phyloP scores from a whole-genome alignment of 2,113 vertebrate genomes.

The Zosterops borbonicus region DNA sequence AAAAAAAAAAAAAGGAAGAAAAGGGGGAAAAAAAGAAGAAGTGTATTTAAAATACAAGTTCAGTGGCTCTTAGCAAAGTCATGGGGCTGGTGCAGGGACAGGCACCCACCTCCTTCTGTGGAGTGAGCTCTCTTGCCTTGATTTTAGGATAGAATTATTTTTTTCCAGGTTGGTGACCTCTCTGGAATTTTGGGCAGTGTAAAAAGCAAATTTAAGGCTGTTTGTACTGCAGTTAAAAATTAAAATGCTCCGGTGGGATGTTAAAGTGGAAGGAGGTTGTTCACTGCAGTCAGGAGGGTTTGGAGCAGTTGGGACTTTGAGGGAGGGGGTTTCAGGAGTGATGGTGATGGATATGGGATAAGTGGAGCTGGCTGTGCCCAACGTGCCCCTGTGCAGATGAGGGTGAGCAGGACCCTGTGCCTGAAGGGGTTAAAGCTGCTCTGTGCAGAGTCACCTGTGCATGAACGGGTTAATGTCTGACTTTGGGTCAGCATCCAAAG shows the following conservation, averaged over 20 bases:
- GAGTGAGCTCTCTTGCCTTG: not conserved
- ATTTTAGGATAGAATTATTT: not conserved
- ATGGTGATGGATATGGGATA: rapidly evolving
- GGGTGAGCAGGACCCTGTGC: not conserved
- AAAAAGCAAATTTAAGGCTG: not conserved
- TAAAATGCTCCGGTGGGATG: not conserved
- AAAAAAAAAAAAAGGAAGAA: no score
- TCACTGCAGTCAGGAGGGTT: not conserved
- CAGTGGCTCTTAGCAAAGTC: not conserved
- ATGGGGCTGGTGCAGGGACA: not conserved
- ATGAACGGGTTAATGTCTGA: not conserved
- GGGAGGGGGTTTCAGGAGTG: not conserved
- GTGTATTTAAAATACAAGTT: not conserved
- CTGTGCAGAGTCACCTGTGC: not conserved
- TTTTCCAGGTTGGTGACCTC: not conserved
- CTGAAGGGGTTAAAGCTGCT: not conserved
- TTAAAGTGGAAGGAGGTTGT: not conserved
- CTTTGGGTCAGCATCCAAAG: not conserved
- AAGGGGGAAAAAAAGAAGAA: not conserved
- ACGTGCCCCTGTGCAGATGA: not conserved
- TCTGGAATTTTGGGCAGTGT: not conserved
- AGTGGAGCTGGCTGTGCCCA: not conserved
- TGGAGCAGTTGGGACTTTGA: rapidly evolving
- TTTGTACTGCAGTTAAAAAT: not conserved
- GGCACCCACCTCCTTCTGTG: not conserved